Conservation (phyloP, 1,140 invertebrate genomes). For the Palaemon carinicauda region DNA sequence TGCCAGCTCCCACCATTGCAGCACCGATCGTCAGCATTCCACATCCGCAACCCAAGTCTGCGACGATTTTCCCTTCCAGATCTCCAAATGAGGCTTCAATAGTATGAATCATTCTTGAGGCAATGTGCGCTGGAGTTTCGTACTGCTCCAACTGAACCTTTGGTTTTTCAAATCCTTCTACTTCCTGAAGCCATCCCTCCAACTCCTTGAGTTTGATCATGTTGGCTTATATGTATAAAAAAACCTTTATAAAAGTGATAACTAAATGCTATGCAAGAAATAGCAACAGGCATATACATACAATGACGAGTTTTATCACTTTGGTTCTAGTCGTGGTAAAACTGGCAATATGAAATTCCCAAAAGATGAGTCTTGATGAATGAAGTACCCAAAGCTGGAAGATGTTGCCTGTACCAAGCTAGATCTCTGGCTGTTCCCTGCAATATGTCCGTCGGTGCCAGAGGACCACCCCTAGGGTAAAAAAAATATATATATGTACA, state of each 20-base stretch:
- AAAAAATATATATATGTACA: too few relatives aligned
- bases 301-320: constrained; percentile 26
- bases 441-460: constrained; percentile 58
- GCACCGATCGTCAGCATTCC: constrained; percentile 86
- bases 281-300: neutral
- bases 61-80: constrained; percentile 70
- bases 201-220: constrained; percentile 80
- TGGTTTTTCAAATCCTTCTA: constrained; percentile 85
- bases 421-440: constrained; percentile 69
- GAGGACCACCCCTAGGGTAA: constrained; percentile 52
- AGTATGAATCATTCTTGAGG: constrained; percentile 84
- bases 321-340: constrained; percentile 83
- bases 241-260: neutral
- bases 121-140: constrained; percentile 89
- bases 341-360: constrained; percentile 95
- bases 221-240: neutral
- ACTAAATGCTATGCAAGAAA: neutral
- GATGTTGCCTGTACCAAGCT: constrained; percentile 88
- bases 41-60: constrained; percentile 93
- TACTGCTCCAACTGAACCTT: constrained; percentile 95
- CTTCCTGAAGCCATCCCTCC: constrained; percentile 80
- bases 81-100: constrained; percentile 69
- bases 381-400: constrained; percentile 90
- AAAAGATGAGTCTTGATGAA: constrained; percentile 94
- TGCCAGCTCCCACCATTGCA: constrained; percentile 76